These are phyloP conservation scores for Pygoscelis antarcticus DNA, from an alignment of 2,113 vertebrate species.

Conservation along the genomic window DNA sequence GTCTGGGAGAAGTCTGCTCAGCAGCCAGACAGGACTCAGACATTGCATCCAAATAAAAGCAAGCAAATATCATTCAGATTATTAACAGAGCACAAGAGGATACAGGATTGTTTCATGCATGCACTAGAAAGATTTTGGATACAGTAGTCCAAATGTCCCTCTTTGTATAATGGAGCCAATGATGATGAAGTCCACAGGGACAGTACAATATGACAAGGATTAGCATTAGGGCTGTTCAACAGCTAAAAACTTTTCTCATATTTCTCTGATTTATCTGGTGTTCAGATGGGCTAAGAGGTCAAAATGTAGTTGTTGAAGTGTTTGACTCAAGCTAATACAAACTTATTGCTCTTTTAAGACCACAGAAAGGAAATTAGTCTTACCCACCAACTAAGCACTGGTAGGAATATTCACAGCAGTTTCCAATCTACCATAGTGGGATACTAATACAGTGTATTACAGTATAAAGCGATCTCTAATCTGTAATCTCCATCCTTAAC, in stretches of 20 bases:
- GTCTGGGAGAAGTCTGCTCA: slow-evolving; percentile 38
- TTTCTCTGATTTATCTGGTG: background rate
- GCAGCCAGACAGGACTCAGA: slow-evolving; percentile 42
- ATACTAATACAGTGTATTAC: background rate
- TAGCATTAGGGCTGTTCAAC: background rate
- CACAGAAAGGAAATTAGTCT: background rate
- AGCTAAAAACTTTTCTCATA: background rate
- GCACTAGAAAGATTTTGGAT: background rate
- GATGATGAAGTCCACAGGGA: background rate
- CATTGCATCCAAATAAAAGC: slow-evolving; percentile 7
- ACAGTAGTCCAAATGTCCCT: background rate
- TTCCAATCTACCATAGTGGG: background rate
- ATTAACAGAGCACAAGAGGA: background rate
- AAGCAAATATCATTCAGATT: slow-evolving; percentile 13
- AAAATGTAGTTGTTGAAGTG: background rate
- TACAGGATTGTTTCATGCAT: background rate
- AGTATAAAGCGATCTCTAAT: background rate
- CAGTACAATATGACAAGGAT: background rate
- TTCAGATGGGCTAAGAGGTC: background rate
- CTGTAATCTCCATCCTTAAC: background rate
- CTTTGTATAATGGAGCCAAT: background rate
- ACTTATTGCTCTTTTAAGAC: background rate
- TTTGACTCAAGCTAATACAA: background rate
- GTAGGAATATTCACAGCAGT: background rate
- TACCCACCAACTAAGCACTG: background rate